Percentiles rank a stretch among this genome's conserved stretches.
Conservation (phyloP, 2,797 vertebrate species). For the Tinamus major region DNA sequence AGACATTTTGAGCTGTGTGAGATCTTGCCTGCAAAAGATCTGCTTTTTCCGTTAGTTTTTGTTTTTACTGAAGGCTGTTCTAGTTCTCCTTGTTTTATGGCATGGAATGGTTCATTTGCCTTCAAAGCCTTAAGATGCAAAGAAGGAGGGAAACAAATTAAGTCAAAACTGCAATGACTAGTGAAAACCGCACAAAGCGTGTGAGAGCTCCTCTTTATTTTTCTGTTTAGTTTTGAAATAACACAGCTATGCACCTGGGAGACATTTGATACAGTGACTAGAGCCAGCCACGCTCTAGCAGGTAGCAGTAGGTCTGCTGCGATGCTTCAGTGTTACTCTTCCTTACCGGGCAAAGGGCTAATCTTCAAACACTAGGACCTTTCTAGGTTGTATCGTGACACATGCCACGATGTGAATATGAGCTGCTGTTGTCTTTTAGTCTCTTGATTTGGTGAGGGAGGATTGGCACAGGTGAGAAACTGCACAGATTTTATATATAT, state of each 20-base stretch:
- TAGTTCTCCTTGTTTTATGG: slow-evolving; percentile 73
- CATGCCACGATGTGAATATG: neutral
- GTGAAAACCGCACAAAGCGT: slow-evolving; percentile 62
- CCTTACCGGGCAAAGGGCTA: slow-evolving; percentile 28
- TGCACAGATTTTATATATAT: neutral
- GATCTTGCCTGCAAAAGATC: slow-evolving; percentile 60
- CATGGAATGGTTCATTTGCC: slow-evolving; percentile 70
- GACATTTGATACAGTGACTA: slow-evolving; percentile 18
- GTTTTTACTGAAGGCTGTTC: slow-evolving; percentile 70
- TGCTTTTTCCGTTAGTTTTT: slow-evolving; percentile 62
- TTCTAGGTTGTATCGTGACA: neutral
- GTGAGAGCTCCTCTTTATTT: slow-evolving; percentile 37
- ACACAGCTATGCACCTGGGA: neutral
- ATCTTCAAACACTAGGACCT: neutral
- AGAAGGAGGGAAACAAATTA: slow-evolving; percentile 67
- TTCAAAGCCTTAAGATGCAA: slow-evolving; percentile 61
- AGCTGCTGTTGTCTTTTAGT: neutral
- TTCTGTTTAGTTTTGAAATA: slow-evolving; percentile 44
- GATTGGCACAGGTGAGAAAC: neutral
- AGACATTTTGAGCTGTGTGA: slow-evolving; percentile 44
- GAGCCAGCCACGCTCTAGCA: slow-evolving; percentile 37
- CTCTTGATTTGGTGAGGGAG: neutral
- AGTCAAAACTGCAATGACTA: slow-evolving; percentile 69
- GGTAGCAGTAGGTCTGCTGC: neutral
- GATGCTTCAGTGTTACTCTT: neutral